Conservation (phyloP, 2,888 invertebrate species). For the Ectobius pallidus region DNA sequence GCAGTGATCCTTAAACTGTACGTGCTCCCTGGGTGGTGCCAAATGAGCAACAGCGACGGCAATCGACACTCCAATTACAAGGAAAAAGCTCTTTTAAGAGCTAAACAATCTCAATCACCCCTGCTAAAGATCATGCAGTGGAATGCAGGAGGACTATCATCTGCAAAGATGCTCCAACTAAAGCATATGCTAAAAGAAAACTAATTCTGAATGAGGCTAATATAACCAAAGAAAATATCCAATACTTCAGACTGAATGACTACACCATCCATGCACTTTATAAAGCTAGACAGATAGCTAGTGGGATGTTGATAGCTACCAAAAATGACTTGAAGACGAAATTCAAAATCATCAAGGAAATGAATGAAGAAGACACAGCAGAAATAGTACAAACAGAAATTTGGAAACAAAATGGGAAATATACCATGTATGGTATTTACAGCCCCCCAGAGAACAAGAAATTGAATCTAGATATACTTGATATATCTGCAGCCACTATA, state of each 20-base stretch:
- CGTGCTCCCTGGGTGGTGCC: too few species aligned
- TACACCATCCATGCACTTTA: slow-evolving; percentile 8
- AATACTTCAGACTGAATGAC: background rate
- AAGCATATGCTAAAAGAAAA: background rate
- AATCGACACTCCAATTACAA: too few species aligned
- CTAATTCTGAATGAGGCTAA: slow-evolving; percentile 1
- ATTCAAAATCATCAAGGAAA: background rate
- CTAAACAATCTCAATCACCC: background rate
- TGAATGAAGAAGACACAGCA: background rate
- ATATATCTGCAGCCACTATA: background rate
- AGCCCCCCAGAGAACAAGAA: slow-evolving; percentile 4
- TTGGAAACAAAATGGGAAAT: slow-evolving; percentile 9
- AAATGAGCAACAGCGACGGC: too few species aligned
- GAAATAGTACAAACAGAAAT: background rate
- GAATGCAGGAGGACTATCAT: background rate
- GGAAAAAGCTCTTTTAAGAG: too few species aligned
- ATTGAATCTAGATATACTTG: background rate
- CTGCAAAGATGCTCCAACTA: background rate
- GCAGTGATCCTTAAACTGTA: too few species aligned
- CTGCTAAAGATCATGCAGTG: background rate
- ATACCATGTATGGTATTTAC: background rate
- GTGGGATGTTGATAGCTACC: background rate
- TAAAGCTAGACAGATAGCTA: slow-evolving; percentile 4
- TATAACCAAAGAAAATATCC: slow-evolving; percentile 2
- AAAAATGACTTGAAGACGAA: background rate